Conservation (phyloP, 2,113 vertebrate species). For the Puntigrus tetrazona region DNA sequence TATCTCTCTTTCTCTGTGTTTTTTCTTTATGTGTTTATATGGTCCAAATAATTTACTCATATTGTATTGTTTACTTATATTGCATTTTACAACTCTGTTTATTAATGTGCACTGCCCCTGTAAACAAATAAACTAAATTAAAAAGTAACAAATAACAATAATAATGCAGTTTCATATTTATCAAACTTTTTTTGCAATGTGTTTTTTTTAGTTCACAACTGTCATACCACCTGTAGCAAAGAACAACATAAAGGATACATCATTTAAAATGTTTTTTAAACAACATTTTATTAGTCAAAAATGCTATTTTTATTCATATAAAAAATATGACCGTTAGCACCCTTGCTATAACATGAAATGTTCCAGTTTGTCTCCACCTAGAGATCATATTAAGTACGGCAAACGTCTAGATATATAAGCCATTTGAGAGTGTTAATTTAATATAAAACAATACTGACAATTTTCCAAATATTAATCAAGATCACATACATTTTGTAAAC, state of each 20-base stretch:
- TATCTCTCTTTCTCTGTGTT: no score
- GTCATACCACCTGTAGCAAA: background rate
- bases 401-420: background rate
- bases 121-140: no score
- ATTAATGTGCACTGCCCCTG: no score
- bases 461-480: background rate
- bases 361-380: background rate
- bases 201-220: background rate
- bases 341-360: background rate
- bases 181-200: background rate
- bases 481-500: background rate
- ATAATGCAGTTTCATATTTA: background rate
- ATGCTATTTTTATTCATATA: background rate
- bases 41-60: no score
- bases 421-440: background rate
- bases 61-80: no score
- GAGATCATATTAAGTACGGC: background rate
- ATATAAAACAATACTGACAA: conserved; percentile 5
- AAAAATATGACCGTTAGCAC: background rate
- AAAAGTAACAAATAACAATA: background rate
- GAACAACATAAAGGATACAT: background rate
- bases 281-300: background rate
- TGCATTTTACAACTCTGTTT: no score
- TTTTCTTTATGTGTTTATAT: no score
- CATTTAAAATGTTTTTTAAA: background rate